phyloP scores from a whole-genome alignment of 2,797 vertebrate genomes.

The Trichosurus vulpecula region DNA sequence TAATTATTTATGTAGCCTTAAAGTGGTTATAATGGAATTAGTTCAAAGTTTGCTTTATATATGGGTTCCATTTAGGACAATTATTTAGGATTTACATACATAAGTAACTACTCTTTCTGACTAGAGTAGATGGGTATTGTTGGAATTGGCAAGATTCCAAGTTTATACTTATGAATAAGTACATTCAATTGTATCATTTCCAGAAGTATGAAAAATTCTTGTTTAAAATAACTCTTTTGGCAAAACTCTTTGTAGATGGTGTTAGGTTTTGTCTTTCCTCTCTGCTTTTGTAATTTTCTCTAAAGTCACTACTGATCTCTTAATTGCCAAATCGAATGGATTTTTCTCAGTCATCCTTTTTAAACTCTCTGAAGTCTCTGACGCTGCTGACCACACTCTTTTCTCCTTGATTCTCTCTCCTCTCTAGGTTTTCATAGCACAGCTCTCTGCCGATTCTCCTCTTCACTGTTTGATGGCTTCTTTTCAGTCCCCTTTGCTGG shows the following conservation, averaged over 20 bases:
- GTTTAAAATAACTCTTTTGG: not conserved
- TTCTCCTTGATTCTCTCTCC: not conserved
- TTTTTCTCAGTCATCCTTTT: not conserved
- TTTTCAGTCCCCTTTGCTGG: not conserved
- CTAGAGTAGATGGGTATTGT: not conserved
- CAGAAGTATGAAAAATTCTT: not conserved
- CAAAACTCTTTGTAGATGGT: not conserved
- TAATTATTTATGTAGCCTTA: constrained; percentile 11
- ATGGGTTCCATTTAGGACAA: not conserved
- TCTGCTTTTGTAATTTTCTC: not conserved
- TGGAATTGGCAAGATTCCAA: constrained; percentile 2
- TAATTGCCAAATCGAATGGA: not conserved
- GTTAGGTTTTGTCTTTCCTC: not conserved
- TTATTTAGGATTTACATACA: not conserved
- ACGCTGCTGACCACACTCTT: not conserved
- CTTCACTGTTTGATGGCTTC: not conserved
- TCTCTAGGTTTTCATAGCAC: not conserved
- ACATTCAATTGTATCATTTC: constrained; percentile 4
- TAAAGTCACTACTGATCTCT: not conserved
- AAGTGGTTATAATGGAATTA: constrained; percentile 30
- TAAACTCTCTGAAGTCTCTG: not conserved
- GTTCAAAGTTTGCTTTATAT: not conserved
- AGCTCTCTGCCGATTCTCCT: not conserved
- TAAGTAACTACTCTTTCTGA: not conserved
- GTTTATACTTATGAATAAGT: not conserved